Evolutionary conservation across 2,888 invertebrate species (phyloP).

Genomic region (Drosophila fungiperda): DNA sequence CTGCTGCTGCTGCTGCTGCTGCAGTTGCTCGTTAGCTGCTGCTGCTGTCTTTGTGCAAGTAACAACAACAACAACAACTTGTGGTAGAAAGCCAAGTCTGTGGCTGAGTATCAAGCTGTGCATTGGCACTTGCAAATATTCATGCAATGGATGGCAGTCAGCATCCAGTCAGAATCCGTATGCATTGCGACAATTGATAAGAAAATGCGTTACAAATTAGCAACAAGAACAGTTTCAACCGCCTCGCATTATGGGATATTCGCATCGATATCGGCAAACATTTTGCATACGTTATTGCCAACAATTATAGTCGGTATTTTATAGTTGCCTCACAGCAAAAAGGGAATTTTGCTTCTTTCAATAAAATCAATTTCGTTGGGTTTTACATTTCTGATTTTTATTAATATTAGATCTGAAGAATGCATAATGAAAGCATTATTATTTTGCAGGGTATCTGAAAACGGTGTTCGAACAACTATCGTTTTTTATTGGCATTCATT

Average conservation of each 20-base stretch:
- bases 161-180: slow-evolving; percentile 51
- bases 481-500: slow-evolving; percentile 29
- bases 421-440: neutral
- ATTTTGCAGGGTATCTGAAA: slow-evolving; percentile 27
- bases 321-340: neutral
- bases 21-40: slow-evolving; percentile 22
- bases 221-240: slow-evolving; percentile 25
- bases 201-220: slow-evolving; percentile 77
- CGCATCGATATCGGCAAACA: slow-evolving; percentile 8
- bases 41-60: slow-evolving; percentile 21
- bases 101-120: slow-evolving; percentile 56
- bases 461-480: slow-evolving; percentile 27
- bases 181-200: slow-evolving; percentile 77
- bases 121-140: slow-evolving; percentile 20
- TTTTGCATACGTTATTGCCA: slow-evolving; percentile 8
- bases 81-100: slow-evolving; percentile 67
- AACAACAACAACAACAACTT: slow-evolving; percentile 31
- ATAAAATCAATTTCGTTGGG: neutral
- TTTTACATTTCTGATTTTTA: neutral
- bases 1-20: slow-evolving; percentile 16
- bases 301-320: slow-evolving; percentile 4
- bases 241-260: slow-evolving; percentile 10
- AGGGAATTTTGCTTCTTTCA: neutral
- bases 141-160: neutral
- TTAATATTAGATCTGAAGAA: neutral